These are phyloP conservation scores for Aegotheles bennettii DNA, from an alignment of 2,113 vertebrate genomes.

Conservation along the genomic window DNA sequence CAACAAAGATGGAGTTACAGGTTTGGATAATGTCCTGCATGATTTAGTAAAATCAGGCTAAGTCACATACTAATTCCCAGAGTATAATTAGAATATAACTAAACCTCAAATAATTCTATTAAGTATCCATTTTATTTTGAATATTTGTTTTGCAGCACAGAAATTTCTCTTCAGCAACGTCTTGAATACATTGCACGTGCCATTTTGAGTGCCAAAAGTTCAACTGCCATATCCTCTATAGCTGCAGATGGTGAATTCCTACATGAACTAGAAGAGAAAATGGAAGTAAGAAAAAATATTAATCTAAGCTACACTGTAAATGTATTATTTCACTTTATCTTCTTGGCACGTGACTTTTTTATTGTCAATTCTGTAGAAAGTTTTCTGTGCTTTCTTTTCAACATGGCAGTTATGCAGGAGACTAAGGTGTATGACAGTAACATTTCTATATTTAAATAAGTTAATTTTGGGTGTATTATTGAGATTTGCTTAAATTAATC, in stretches of 20 bases:
- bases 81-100: neutral
- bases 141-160: conserved; percentile 78
- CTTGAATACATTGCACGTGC: conserved; percentile 94
- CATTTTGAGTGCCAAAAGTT: conserved; percentile 97
- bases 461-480: neutral
- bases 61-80: neutral
- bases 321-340: neutral
- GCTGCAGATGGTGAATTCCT: conserved; percentile 95
- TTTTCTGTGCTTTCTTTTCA: neutral
- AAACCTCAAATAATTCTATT: neutral
- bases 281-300: conserved; percentile 81
- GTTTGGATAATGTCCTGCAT: neutral
- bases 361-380: neutral
- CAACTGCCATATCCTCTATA: conserved; percentile 85
- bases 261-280: conserved; percentile 95
- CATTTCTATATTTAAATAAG: neutral
- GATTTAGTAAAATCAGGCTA: neutral
- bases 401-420: neutral
- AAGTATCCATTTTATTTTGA: neutral
- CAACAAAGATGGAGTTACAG: neutral
- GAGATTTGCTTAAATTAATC: neutral
- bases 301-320: neutral
- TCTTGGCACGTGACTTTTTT: neutral
- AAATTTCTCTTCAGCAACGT: conserved; percentile 93
- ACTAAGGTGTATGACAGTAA: neutral